Conservation (phyloP, 2,888 invertebrate species). For the Nomada hirtipes region DNA sequence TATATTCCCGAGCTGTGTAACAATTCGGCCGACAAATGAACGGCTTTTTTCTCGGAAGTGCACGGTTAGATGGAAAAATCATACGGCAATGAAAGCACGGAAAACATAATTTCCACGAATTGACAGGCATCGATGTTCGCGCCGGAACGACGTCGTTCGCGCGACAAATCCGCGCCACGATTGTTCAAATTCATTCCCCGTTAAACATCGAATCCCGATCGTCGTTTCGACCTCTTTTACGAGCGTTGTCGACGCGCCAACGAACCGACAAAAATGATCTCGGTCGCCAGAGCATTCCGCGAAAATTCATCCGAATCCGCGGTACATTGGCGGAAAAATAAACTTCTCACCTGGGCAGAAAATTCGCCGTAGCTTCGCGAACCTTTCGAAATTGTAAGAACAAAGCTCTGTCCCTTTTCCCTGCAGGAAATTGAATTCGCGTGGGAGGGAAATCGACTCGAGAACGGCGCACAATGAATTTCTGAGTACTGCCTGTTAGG, state of each 20-base stretch:
- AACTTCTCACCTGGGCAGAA: background rate
- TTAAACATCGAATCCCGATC: conserved; percentile 40
- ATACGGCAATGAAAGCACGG: background rate
- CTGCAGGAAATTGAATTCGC: conserved; percentile 53
- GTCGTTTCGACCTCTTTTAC: conserved; percentile 6
- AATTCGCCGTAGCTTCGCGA: background rate
- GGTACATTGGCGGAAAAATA: background rate
- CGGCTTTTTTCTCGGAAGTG: too few species aligned
- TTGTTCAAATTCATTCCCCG: conserved; percentile 46
- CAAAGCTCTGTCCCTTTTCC: background rate
- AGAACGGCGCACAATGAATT: conserved; percentile 48
- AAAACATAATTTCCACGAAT: conserved; percentile 32
- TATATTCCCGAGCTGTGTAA: too few species aligned
- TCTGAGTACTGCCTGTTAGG: conserved; percentile 34
- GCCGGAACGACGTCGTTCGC: conserved; percentile 1
- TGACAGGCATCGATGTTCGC: conserved; percentile 10
- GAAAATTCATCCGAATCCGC: background rate
- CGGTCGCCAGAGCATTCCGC: background rate
- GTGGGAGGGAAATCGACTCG: conserved; percentile 35
- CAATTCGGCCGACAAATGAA: too few species aligned
- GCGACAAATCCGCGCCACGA: conserved; percentile 22
- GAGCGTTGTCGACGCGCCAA: background rate
- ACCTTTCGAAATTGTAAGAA: background rate
- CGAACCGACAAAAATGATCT: background rate
- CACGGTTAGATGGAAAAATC: conserved; percentile 1